A percentile compares a stretch with the other conserved stretches of the same genome.
Evolutionary conservation across 1,140 invertebrate species (phyloP).

Genomic region (Meteorus sp.): DNA sequence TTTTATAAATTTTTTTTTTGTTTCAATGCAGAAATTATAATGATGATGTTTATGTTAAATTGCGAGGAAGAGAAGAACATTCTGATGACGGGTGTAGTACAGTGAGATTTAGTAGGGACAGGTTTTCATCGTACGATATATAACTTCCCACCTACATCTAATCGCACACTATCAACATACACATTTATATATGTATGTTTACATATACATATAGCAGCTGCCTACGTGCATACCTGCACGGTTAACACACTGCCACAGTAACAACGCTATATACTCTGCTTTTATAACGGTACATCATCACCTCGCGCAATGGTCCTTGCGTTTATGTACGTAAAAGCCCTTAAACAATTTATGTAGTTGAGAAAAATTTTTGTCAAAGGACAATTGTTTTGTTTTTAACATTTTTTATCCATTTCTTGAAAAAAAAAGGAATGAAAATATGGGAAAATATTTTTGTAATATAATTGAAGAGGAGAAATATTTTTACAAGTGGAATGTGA

Average conservation of each 20-base stretch:
- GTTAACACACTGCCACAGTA: slow-evolving; percentile 49
- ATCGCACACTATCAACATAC: too few relatives aligned
- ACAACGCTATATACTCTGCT: slow-evolving; percentile 32
- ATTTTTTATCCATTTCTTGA: too few relatives aligned
- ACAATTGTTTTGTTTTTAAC: too few relatives aligned
- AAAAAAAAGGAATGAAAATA: too few relatives aligned
- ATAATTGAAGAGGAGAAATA: too few relatives aligned
- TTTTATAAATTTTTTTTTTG: slow-evolving; percentile 5
- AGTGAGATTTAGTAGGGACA: slow-evolving; percentile 45
- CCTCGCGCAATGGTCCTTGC: neutral
- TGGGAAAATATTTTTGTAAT: too few relatives aligned
- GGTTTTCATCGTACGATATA: slow-evolving; percentile 37
- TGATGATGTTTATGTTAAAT: slow-evolving; percentile 1
- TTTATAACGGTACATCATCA: slow-evolving; percentile 45
- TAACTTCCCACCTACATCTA: slow-evolving; percentile 26
- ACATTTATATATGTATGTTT: too few relatives aligned
- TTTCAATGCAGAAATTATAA: neutral
- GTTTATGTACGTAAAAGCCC: neutral
- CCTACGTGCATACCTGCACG: slow-evolving; percentile 44
- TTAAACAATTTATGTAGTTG: too few relatives aligned
- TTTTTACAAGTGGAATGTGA: too few relatives aligned
- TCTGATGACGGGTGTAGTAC: too few relatives aligned
- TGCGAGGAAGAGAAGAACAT: too few relatives aligned
- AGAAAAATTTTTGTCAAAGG: too few relatives aligned
- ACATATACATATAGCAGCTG: slow-evolving; percentile 34